These are phyloP conservation scores for Atherix ibis DNA, from an alignment of 2,888 invertebrate species.

Conservation along the genomic window DNA sequence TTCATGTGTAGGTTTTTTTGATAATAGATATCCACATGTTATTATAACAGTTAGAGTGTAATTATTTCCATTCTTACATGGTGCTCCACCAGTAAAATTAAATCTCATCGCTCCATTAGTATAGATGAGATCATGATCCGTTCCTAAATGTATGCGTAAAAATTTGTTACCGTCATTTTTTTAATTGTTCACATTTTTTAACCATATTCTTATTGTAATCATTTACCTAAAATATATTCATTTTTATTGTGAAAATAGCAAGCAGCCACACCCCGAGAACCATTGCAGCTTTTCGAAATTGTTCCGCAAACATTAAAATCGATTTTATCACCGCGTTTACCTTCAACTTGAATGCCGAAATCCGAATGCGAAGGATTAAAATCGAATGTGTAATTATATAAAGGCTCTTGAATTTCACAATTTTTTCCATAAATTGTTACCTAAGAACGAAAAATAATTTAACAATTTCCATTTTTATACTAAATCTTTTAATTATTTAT, in stretches of 20 bases:
- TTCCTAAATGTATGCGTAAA: slow-evolving; percentile 17
- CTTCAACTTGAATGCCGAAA: slow-evolving; percentile 19
- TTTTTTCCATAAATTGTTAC: too few relatives aligned
- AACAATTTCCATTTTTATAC: too few relatives aligned
- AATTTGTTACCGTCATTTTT: neutral
- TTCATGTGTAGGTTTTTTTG: too few relatives aligned
- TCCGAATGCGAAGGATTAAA: slow-evolving; percentile 24
- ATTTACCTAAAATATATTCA: slow-evolving; percentile 25
- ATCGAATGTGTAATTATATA: slow-evolving; percentile 27
- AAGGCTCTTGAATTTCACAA: slow-evolving; percentile 25
- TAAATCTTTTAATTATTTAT: too few relatives aligned
- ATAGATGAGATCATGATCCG: slow-evolving; percentile 22
- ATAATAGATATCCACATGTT: slow-evolving; percentile 29
- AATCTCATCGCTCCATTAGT: slow-evolving; percentile 25
- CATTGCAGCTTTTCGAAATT: slow-evolving; percentile 21
- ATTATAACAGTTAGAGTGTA: slow-evolving; percentile 22
- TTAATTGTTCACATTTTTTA: neutral
- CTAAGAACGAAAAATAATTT: too few relatives aligned
- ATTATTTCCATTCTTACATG: slow-evolving; percentile 20
- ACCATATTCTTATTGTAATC: neutral
- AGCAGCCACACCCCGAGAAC: slow-evolving; percentile 22
- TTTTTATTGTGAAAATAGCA: slow-evolving; percentile 21
- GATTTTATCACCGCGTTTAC: slow-evolving; percentile 19
- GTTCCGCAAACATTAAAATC: slow-evolving; percentile 29
- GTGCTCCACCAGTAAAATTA: slow-evolving; percentile 22